Evolutionary conservation across 2,797 vertebrate species (phyloP).

Genomic region (Eurystomus glaucurus): DNA sequence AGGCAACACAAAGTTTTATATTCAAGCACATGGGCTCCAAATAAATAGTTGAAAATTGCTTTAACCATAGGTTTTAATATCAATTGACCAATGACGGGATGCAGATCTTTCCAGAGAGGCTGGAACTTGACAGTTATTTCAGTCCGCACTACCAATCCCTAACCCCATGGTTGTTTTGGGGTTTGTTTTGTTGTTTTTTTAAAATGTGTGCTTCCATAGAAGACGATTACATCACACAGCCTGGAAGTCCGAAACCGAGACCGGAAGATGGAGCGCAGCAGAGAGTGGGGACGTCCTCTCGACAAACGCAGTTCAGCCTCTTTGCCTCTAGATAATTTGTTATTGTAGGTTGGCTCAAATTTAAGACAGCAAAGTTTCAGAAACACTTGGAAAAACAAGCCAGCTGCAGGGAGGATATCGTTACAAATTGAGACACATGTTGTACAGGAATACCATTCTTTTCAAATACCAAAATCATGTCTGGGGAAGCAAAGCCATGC

Average conservation of each 20-base stretch:
- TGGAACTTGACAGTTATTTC: constrained; percentile 67
- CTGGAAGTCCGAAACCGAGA: constrained; percentile 59
- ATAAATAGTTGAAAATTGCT: constrained; percentile 80
- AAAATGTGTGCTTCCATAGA: constrained; percentile 50
- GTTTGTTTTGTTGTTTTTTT: neutral
- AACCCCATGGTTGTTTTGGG: neutral
- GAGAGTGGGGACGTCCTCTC: constrained; percentile 20
- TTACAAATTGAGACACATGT: constrained; percentile 83
- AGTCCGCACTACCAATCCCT: constrained; percentile 61
- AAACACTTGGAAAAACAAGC: constrained; percentile 79
- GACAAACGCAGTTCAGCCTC: constrained; percentile 64
- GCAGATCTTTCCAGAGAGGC: constrained; percentile 73
- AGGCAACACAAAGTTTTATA: constrained; percentile 75
- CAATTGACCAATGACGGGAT: constrained; percentile 70
- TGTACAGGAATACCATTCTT: constrained; percentile 79
- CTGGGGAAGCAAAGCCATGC: constrained; percentile 70
- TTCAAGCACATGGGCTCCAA: constrained; percentile 75
- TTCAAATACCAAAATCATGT: constrained; percentile 74
- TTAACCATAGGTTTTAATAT: constrained; percentile 82
- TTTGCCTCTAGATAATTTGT: constrained; percentile 78
- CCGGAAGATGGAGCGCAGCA: constrained; percentile 60
- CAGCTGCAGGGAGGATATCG: constrained; percentile 80
- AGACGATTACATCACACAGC: constrained; percentile 62
- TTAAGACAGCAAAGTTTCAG: constrained; percentile 80
- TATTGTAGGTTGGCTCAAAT: constrained; percentile 78